Percentiles rank a stretch among this genome's conserved stretches.
Evolutionary conservation across 2,888 invertebrate genomes (phyloP).

Genomic region (Emmelina monodactyla): DNA sequence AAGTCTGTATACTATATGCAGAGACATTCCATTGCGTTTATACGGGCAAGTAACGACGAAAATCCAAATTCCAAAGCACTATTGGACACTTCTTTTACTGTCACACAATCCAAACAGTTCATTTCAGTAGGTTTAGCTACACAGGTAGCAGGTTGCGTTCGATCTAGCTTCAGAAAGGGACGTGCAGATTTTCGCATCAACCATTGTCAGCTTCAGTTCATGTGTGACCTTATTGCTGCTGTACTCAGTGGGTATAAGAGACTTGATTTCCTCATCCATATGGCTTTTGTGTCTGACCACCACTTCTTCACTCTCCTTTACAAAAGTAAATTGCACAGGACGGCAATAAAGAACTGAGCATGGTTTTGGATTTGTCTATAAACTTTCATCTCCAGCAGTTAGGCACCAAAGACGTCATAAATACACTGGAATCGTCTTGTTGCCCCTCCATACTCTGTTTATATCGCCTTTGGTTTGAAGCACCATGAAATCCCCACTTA

Average conservation of each 20-base stretch:
- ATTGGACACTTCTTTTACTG: not conserved
- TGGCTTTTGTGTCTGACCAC: constrained; percentile 7
- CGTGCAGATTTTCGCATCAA: constrained; percentile 9
- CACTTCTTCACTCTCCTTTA: constrained; percentile 11
- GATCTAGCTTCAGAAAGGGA: constrained; percentile 6
- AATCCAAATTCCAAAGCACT: constrained; percentile 5
- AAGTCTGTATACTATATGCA: constrained; percentile 5
- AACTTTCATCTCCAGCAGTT: constrained; percentile 4
- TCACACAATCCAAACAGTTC: constrained; percentile 6
- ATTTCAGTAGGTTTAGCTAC: constrained; percentile 12
- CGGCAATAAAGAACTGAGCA: constrained; percentile 9
- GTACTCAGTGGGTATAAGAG: constrained; percentile 7
- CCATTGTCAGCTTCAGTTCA: constrained; percentile 12
- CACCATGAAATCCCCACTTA: constrained; percentile 11
- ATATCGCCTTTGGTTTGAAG: constrained; percentile 10
- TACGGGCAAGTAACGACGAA: constrained; percentile 10
- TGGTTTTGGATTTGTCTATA: constrained; percentile 11
- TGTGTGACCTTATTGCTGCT: constrained; percentile 8
- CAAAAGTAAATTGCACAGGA: constrained; percentile 12
- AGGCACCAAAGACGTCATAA: constrained; percentile 12
- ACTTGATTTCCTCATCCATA: constrained; percentile 8
- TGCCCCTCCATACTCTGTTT: constrained; percentile 7
- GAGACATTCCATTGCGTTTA: constrained; percentile 8
- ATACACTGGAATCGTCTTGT: constrained; percentile 8
- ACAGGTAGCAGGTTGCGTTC: constrained; percentile 11